Base-by-base conservation (phyloP, 2,888 invertebrate species). In the Halocaridina rubra region DNA sequence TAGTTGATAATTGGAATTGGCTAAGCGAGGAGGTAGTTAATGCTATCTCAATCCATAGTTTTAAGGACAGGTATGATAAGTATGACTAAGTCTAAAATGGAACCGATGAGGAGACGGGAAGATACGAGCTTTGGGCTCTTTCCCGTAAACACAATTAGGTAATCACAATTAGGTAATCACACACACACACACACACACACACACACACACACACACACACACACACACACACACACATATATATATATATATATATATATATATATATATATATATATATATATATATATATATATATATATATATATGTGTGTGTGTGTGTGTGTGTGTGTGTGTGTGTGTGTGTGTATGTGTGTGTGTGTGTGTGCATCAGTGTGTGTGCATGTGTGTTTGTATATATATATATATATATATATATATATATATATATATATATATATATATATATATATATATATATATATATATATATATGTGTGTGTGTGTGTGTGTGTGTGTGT, bases 281-380 rank as follows among this genome's bases (percentile, higher is more conserved):
- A 32, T 71, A 32, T 27, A 32, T 71, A 32, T 71, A 32, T 71
- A 32, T 71, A 32, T 71, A 32, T 71, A 32, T 71, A 32, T 64
- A 32, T 71, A 32, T 71, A 32, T 71, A 32, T 71, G n/a, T 71
- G n/a, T 71, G n/a, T 71, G n/a, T 71, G n/a, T 71, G n/a, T 71
- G n/a, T 71, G n/a, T 71, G n/a, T 71, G n/a, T 71, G n/a, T 71
- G 29, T 27, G n/a, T 71, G n/a, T 71, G 29, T 71, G n/a, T 71
- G 29, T 71, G n/a, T 27, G n/a, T 71, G n/a, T 71, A 32, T 71
- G n/a, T 71, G n/a, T 71, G n/a, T 71, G n/a, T 27, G n/a, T 71
- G 7, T 24, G 7, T 39, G 13, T 39, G 13, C 13, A 39, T 39
- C n/a, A 39, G 13, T 39, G 13, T 39, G 13, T 39, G 13, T 39